Conservation (phyloP, 1,140 invertebrate species). For the Chrysoperla carnea region DNA sequence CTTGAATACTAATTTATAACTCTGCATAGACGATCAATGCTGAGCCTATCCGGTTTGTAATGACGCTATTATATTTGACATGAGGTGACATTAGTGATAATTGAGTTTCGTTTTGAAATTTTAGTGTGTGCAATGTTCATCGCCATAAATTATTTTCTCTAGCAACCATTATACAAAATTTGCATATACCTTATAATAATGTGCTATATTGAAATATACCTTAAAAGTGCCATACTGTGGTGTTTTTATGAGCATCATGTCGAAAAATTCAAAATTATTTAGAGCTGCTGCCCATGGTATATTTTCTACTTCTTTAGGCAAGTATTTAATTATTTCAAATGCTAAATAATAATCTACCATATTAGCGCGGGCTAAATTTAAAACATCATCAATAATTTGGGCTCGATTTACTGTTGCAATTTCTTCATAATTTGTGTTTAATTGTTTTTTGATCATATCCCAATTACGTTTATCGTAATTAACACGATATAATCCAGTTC, state of each 20-base stretch:
- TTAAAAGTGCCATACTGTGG: slow-evolving; percentile 55
- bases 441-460: slow-evolving; percentile 41
- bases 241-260: slow-evolving; percentile 52
- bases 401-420: slow-evolving; percentile 68
- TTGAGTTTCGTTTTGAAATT: no score
- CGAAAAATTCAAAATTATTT: slow-evolving; percentile 46
- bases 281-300: slow-evolving; percentile 65
- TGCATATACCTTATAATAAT: no score
- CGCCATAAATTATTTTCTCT: no score
- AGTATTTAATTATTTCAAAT: slow-evolving; percentile 53
- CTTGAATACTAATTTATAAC: no score
- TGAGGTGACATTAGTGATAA: no score
- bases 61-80: no score
- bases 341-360: slow-evolving; percentile 45
- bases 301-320: slow-evolving; percentile 53
- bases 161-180: no score
- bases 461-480: slow-evolving; percentile 34
- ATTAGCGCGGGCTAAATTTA: slow-evolving; percentile 60
- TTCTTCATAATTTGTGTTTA: slow-evolving; percentile 27
- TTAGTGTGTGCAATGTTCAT: no score
- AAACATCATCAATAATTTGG: slow-evolving; percentile 73
- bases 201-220: slow-evolving; percentile 23
- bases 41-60: no score
- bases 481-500: slow-evolving; percentile 54
- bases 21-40: no score